Conservation (phyloP, 1,140 invertebrate species). For the Aphidius ervi region DNA sequence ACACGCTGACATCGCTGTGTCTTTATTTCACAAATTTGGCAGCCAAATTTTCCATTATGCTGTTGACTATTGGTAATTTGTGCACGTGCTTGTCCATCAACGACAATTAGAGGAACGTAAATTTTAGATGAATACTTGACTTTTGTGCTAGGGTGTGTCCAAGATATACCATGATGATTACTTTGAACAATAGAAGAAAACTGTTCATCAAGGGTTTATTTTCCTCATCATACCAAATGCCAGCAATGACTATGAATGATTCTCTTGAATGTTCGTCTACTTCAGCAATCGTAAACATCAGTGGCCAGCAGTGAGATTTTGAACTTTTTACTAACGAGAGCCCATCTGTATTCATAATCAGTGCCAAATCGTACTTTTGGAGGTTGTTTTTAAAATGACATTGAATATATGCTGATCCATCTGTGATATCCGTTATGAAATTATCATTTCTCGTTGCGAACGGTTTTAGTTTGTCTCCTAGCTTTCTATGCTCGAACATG, state of each 20-base stretch:
- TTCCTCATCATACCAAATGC: too few relatives aligned
- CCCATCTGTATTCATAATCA: constrained; percentile 28
- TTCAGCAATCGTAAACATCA: constrained; percentile 26
- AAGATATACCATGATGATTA: too few relatives aligned
- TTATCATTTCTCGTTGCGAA: not conserved
- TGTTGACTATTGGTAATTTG: too few relatives aligned
- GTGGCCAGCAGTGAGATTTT: constrained; percentile 25
- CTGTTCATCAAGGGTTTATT: too few relatives aligned
- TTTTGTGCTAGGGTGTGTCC: too few relatives aligned
- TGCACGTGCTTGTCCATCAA: too few relatives aligned
- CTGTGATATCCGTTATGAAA: constrained; percentile 24
- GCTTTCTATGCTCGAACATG: constrained; percentile 24
- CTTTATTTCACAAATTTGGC: too few relatives aligned
- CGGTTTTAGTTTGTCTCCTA: constrained; percentile 22
- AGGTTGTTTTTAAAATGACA: constrained; percentile 17
- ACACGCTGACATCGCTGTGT: too few relatives aligned
- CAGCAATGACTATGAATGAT: not conserved
- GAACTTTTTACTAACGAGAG: constrained; percentile 21
- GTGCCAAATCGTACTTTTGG: constrained; percentile 23
- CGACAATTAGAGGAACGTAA: too few relatives aligned
- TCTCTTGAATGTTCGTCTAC: constrained; percentile 21
- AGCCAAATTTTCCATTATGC: too few relatives aligned
- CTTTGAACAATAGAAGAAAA: too few relatives aligned
- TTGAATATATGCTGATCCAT: constrained; percentile 26
- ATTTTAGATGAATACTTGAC: too few relatives aligned